phyloP scores from a whole-genome alignment of 2,888 invertebrate species.

The Drosophila incognita region DNA sequence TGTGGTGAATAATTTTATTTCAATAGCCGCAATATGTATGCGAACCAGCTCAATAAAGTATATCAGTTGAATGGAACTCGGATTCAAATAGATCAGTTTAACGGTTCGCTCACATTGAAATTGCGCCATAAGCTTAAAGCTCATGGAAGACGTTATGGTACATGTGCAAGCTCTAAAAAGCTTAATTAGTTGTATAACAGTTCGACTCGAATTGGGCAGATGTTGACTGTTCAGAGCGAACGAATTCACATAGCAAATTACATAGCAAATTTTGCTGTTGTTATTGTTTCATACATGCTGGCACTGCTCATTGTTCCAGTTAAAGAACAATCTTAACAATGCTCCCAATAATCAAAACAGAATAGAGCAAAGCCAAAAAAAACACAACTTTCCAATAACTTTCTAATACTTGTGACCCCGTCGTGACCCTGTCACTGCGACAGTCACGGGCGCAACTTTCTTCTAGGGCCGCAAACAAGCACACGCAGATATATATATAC shows the following conservation, averaged over 20 bases:
- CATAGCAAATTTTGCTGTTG: neutral
- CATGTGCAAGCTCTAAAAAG: neutral
- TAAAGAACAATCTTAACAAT: slow-evolving; percentile 4
- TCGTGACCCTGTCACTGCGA: slow-evolving; percentile 39
- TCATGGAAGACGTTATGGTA: neutral
- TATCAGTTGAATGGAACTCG: neutral
- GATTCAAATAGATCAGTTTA: neutral
- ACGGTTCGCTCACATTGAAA: neutral
- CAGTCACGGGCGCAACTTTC: slow-evolving; percentile 56
- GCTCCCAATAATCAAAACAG: slow-evolving; percentile 2
- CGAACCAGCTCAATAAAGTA: neutral
- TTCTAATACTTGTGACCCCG: slow-evolving; percentile 65
- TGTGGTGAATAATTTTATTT: neutral
- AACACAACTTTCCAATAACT: slow-evolving; percentile 55
- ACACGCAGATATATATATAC: slow-evolving; percentile 17
- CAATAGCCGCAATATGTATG: neutral
- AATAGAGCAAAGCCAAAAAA: neutral
- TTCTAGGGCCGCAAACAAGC: slow-evolving; percentile 30
- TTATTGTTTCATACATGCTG: neutral
- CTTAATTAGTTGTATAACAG: slow-evolving; percentile 13
- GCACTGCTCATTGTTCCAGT: slow-evolving; percentile 27
- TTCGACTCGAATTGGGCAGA: slow-evolving; percentile 7
- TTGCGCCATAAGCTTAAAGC: slow-evolving; percentile 2
- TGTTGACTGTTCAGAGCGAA: slow-evolving; percentile 28
- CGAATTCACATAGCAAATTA: slow-evolving; percentile 10